Conservation (phyloP, 2,888 invertebrate species). For the Dicycla oo region DNA sequence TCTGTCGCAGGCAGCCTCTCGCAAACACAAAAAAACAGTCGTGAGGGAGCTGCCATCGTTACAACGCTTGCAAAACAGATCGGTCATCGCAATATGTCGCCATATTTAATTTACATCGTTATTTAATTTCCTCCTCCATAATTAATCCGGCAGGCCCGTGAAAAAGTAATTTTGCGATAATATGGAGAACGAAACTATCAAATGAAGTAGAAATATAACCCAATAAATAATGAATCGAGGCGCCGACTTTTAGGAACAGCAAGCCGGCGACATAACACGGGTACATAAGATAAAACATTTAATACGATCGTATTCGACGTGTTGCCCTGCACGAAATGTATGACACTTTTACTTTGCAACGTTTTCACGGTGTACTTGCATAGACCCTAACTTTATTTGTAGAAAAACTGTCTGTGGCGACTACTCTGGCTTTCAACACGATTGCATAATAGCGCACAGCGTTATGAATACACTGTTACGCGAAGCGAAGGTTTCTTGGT, state of each 20-base stretch:
- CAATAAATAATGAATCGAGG: neutral
- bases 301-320: neutral
- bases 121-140: slow-evolving; percentile 10
- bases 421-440: neutral
- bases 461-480: slow-evolving; percentile 8
- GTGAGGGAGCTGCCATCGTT: neutral
- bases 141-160: neutral
- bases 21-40: neutral
- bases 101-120: neutral
- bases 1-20: slow-evolving; percentile 8
- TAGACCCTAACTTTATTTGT: neutral
- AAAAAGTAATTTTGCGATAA: neutral
- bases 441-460: slow-evolving; percentile 8
- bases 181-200: neutral
- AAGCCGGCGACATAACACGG: neutral
- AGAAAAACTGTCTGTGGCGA: neutral
- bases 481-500: slow-evolving; percentile 14
- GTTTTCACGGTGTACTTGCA: slow-evolving; percentile 1
- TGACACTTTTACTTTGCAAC: neutral
- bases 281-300: neutral
- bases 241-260: neutral
- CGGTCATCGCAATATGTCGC: neutral
- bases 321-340: neutral
- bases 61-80: neutral
- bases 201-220: slow-evolving; percentile 3